Base-by-base conservation (phyloP, 2,888 invertebrate species). In the Drosophila lacicola region DNA sequence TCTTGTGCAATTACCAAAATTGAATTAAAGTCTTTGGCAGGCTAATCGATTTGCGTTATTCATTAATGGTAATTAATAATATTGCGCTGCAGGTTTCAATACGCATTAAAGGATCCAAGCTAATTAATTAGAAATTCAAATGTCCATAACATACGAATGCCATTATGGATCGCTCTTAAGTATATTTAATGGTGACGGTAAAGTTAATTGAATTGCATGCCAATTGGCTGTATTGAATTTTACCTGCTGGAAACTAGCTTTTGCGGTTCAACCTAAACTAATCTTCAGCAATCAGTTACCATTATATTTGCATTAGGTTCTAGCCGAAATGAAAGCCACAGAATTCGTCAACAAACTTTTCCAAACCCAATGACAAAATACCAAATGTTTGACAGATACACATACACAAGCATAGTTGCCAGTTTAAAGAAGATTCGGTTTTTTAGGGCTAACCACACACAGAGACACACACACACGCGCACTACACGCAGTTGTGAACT, bases 251-350 rank as follows among this genome's bases (percentile, higher is more conserved):
- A 21, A 46, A 29, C 13, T 3, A 46, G 21, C 39, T 65, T 39
- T 61, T 46, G n/a, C 33, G 47, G 17, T 42, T 13, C 21, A 19
- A 21, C 6, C 13, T 41, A 62, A 42, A 42, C 41, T 34, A 42
- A 76, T 62, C 25, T 4, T 47, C 19, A 55, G 42, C 58, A 74
- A 74, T 78, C 74, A 73, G 51, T 14, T 36, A 50, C 13, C 70
- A 77, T 67, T 73, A 58, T 70, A 73, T 73, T 77, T 70, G 70
- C 79, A 82, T 79, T 88, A 50, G 60, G 39, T 37, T 10, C 29
- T 21, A 46, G 25, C 29, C 25, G 13, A 49, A 57, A 54, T 39
- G 41, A 46, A 78, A 47, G 47, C 57, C 57, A 63, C 46, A 57
- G 34, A 63, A 58, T 55, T 66, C 41, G 60, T 39, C 47, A 44